Percentiles rank a stretch among this genome's conserved stretches.
Conservation (phyloP, 2,113 vertebrate genomes). For the Oxyruncus cristatus region DNA sequence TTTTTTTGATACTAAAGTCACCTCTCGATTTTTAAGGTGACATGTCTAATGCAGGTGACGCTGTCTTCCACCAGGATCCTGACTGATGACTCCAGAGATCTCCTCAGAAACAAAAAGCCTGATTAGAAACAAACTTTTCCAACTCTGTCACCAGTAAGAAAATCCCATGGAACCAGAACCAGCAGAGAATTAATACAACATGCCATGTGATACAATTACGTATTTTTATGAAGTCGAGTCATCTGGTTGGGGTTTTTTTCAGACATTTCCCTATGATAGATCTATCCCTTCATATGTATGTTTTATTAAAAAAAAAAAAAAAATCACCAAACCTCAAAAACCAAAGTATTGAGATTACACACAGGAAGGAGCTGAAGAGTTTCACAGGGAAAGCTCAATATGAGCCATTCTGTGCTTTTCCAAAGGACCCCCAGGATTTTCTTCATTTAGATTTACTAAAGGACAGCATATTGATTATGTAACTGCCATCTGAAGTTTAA, state of each 20-base stretch:
- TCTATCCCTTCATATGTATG: not conserved
- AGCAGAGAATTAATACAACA: not conserved
- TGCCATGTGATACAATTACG: not conserved
- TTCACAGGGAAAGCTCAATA: not conserved
- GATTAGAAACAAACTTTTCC: not conserved
- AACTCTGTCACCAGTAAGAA: not conserved
- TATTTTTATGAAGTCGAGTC: constrained; percentile 20
- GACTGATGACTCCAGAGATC: not conserved
- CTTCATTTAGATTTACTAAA: constrained; percentile 66
- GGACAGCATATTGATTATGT: constrained; percentile 64
- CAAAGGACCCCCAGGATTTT: constrained; percentile 19
- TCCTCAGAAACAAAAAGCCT: not conserved
- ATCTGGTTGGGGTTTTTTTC: not conserved
- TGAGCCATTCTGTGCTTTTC: not conserved
- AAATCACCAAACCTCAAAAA: not conserved
- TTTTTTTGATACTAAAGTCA: not conserved
- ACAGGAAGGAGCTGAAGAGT: not conserved
- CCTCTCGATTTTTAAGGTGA: not conserved
- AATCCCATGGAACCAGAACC: not conserved
- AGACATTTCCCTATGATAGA: not conserved
- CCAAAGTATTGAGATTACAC: not conserved
- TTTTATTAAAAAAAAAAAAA: not conserved
- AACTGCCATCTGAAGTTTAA: constrained; percentile 65
- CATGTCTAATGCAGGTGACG: not conserved
- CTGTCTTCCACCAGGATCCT: not conserved